A percentile compares a stretch with the other conserved stretches of the same genome.
phyloP scores from a whole-genome alignment of 2,888 invertebrate species.

The Blastobasis adustella region DNA sequence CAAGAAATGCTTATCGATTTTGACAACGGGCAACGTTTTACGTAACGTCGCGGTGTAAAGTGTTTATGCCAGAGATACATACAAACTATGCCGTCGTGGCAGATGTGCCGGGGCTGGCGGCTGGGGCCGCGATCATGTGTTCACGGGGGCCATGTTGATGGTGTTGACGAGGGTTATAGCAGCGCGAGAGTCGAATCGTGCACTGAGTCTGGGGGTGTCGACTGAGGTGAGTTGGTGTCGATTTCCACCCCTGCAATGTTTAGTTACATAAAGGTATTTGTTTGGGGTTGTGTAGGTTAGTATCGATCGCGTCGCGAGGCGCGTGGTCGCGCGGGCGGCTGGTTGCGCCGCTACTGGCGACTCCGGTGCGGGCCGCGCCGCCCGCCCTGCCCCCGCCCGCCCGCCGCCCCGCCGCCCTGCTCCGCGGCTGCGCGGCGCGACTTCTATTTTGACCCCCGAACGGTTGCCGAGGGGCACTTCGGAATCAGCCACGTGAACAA shows the following conservation, averaged over 20 bases:
- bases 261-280: slow-evolving; percentile 19
- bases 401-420: slow-evolving; percentile 30
- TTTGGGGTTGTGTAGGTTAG: slow-evolving; percentile 25
- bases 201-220: neutral
- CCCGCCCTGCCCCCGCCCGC: slow-evolving; percentile 22
- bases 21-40: slow-evolving; percentile 36
- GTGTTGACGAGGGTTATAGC: slow-evolving; percentile 31
- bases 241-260: neutral
- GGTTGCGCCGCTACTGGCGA: slow-evolving; percentile 64
- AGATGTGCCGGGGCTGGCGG: neutral
- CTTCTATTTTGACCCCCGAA: slow-evolving; percentile 45
- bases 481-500: slow-evolving; percentile 38
- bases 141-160: slow-evolving; percentile 50
- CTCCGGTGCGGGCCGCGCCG: slow-evolving; percentile 26
- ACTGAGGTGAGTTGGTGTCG: neutral
- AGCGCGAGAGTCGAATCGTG: slow-evolving; percentile 25
- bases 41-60: slow-evolving; percentile 41
- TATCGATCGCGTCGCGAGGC: slow-evolving; percentile 52
- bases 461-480: slow-evolving; percentile 35
- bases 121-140: slow-evolving; percentile 52
- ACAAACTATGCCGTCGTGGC: neutral
- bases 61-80: slow-evolving; percentile 6
- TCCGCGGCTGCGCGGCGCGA: slow-evolving; percentile 47
- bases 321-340: slow-evolving; percentile 63
- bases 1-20: slow-evolving; percentile 48